These are phyloP conservation scores for Drosophila helvetica DNA, from an alignment of 2,888 invertebrate species.

Conservation along the genomic window DNA sequence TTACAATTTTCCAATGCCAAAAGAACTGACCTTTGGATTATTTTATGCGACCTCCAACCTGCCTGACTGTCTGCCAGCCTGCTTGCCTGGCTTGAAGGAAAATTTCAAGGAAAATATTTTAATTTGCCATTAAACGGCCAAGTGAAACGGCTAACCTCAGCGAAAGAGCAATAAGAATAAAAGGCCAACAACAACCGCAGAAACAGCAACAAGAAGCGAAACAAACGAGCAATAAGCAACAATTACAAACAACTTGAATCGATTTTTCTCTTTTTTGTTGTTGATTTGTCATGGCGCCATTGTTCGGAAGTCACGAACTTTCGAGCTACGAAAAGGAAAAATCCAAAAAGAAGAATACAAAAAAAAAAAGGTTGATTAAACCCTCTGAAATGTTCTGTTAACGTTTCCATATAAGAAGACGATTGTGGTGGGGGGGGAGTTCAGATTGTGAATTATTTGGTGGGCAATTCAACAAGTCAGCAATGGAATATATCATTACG, in stretches of 20 bases:
- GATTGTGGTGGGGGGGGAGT: slow-evolving; percentile 20
- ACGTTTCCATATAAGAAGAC: slow-evolving; percentile 15
- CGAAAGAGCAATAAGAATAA: slow-evolving; percentile 31
- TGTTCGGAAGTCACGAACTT: slow-evolving; percentile 43
- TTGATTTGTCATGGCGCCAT: slow-evolving; percentile 41
- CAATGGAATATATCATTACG: neutral
- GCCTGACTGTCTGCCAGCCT: neutral
- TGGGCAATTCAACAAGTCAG: slow-evolving; percentile 32
- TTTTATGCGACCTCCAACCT: slow-evolving; percentile 24
- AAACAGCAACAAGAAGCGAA: slow-evolving; percentile 16
- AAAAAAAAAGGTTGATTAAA: slow-evolving; percentile 44
- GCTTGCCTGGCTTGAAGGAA: slow-evolving; percentile 1
- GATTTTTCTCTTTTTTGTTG: slow-evolving; percentile 51
- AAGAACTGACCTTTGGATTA: slow-evolving; percentile 28
- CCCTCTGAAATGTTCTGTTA: slow-evolving; percentile 42
- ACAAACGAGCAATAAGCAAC: slow-evolving; percentile 33
- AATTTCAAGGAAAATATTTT: slow-evolving; percentile 35
- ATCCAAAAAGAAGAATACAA: slow-evolving; percentile 14
- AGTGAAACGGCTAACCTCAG: slow-evolving; percentile 35
- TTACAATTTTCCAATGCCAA: neutral
- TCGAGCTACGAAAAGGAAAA: slow-evolving; percentile 41
- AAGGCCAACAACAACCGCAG: slow-evolving; percentile 3
- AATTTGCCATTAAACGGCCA: slow-evolving; percentile 51
- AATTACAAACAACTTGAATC: slow-evolving; percentile 46
- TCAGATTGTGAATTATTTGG: slow-evolving; percentile 37